Evolutionary conservation across 2,888 invertebrate species (phyloP).

Genomic region (Chaitophorus viminalis): DNA sequence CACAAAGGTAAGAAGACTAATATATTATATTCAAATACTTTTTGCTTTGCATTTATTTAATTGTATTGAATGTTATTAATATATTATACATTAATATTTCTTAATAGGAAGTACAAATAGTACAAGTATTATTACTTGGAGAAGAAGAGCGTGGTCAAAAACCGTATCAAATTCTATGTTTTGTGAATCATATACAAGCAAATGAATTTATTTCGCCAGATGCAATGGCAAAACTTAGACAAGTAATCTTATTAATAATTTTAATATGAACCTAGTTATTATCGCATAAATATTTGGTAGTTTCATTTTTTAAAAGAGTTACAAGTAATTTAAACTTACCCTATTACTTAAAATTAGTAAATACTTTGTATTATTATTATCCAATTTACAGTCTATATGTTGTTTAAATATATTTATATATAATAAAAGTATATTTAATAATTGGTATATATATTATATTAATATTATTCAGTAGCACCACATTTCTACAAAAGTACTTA

Average conservation of each 20-base stretch:
- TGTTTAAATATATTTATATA: too few species aligned
- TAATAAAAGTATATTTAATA: too few species aligned
- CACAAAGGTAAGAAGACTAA: constrained; percentile 72
- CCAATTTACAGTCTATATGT: background rate
- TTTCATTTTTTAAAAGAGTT: too few species aligned
- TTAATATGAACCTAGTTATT: background rate
- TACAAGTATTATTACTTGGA: constrained; percentile 87
- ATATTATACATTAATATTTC: constrained; percentile 63
- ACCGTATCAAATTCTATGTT: constrained; percentile 90
- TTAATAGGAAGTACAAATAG: constrained; percentile 88
- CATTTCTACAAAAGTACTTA: too few species aligned
- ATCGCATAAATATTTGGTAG: background rate
- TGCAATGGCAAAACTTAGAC: constrained; percentile 94
- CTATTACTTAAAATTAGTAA: background rate
- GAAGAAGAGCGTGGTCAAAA: constrained; percentile 93
- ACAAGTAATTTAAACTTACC: too few species aligned
- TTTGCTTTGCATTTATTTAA: too few species aligned
- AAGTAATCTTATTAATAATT: constrained; percentile 70
- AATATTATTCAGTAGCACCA: too few species aligned
- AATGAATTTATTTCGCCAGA: constrained; percentile 95
- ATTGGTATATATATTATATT: too few species aligned
- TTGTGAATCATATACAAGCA: constrained; percentile 88
- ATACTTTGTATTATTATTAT: background rate
- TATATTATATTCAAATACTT: background rate
- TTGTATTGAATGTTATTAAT: background rate